Base-by-base conservation (phyloP, 1,140 invertebrate species). In the Phenacoccus solenopsis region DNA sequence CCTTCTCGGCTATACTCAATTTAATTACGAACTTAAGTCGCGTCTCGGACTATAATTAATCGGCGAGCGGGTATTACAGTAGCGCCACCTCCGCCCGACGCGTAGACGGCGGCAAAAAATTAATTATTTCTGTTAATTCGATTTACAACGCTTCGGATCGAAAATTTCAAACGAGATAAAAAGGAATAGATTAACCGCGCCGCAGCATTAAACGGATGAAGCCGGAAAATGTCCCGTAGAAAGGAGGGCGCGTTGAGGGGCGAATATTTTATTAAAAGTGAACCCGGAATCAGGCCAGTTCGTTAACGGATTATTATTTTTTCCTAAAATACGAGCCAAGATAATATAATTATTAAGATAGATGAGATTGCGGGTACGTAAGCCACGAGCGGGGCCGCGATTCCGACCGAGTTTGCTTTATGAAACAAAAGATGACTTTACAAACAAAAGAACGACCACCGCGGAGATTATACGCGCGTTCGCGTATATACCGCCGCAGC, bases 341-440 rank as follows among this genome's bases (percentile, higher is more conserved):
- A 64, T 64, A 64, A 64, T 64, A 27, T 64, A 64, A 64, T 64
- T 64, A 64, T 64, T 64, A 64, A 64, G 59, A 64, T 64, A 64
- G 59, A 64, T 64, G 59, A 64, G 59, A 64, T 64, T 64, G 59
- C 25, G 59, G n/a, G 59, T 25, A 64, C 22, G 20, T 64, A 64
- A 64, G 59, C 59, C 59, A 27, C 59, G 22, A 25, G 59, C 22
- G 21, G 59, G 59, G 59, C 22, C 25, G 59, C 59, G 21, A 64
- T 64, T 64, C 25, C 25, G 20, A 27, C 25, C 10, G 59, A 64
- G 59, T 64, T 64, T 64, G 59, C 59, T 64, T 64, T 64, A 64
- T 64, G 59, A 64, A 64, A 64, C 59, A 64, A 64, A 64, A 64
- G 59, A 64, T 27, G 59, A 64, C 25, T 64, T 64, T 64, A 64